Percentiles rank a stretch among this genome's conserved stretches.
phyloP scores from a whole-genome alignment of 92 coral and sea anemone species.

The Porites evermanni region DNA sequence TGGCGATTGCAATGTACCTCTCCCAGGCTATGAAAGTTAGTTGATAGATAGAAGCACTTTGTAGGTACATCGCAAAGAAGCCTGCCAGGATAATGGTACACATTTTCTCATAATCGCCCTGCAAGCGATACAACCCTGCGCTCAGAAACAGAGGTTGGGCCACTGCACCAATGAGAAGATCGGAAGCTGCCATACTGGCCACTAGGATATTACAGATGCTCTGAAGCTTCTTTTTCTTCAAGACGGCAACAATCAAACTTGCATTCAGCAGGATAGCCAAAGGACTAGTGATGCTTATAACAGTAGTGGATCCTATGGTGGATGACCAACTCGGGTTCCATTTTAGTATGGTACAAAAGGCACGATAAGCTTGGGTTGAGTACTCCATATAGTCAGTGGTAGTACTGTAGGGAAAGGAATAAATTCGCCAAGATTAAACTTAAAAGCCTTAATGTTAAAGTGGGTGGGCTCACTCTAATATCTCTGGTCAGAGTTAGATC shows the following conservation, averaged over 20 bases:
- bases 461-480: too few relatives aligned
- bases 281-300: neutral
- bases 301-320: neutral
- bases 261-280: neutral
- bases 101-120: neutral
- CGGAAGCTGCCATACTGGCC: slow-evolving; percentile 8
- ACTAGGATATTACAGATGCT: neutral
- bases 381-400: neutral
- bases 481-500: too few relatives aligned
- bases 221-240: neutral
- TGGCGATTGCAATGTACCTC: slow-evolving; percentile 2
- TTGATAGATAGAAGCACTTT: neutral
- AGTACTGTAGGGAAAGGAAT: neutral
- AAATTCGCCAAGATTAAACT: too few relatives aligned
- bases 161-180: neutral
- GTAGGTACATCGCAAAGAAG: neutral
- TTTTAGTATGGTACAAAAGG: neutral
- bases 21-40: slow-evolving; percentile 22
- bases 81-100: neutral
- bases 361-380: neutral
- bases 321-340: neutral
- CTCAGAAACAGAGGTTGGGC: neutral
- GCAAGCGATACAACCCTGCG: slow-evolving; percentile 4
- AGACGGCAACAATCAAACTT: neutral
- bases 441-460: too few relatives aligned